Base-by-base conservation (phyloP, 2,113 vertebrate genomes). In the Trematocara unimaculatum region DNA sequence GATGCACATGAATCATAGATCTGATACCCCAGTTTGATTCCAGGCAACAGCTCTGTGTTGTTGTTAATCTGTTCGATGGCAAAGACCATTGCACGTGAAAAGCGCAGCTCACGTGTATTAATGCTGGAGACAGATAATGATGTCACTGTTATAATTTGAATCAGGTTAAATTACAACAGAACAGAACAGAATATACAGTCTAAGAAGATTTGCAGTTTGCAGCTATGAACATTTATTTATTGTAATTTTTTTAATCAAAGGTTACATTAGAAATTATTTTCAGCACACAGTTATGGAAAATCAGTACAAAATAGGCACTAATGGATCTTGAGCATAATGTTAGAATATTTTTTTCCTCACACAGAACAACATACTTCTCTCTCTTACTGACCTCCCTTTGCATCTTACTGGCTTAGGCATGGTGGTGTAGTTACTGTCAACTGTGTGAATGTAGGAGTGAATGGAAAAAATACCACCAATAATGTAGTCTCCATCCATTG, bases 391-490 rank as follows among this genome's bases (percentile, higher is more conserved):
- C 96, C 96, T 53, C 51, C 51, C n/a, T 11, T 20, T 53, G 51
- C 51, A 53, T 53, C 51, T 53, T 53, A 53, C n/a, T 14, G 92
- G 67, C 55, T 92, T 87, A 82, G 96, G 96, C 49, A 83, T 15
- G 42, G 17, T 87, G 60, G 85, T 95, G 60, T 95, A 96, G 83
- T 89, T 88, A 20, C 89, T 60, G 26, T 89, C 81, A 35, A 89
- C 80, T 29, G 81, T 92, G 35, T 87, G 20, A 33, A 86, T 67
- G 10, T 91, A 88, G 80, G 88, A 5, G 49, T 95, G 95, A 7
- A 96, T 91, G 11, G 94, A 84, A 40, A 96, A 96, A 86, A 93
- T 86, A n/a, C 94, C 94, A 4, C 94, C 95, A 64, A 95, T 86
- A 17, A 95, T 3, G 26, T 93, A 95, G 82, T 96, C 95, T 45